Evolutionary conservation across 2,113 vertebrate species (phyloP).

Genomic region (Nothoprocta perdicaria): DNA sequence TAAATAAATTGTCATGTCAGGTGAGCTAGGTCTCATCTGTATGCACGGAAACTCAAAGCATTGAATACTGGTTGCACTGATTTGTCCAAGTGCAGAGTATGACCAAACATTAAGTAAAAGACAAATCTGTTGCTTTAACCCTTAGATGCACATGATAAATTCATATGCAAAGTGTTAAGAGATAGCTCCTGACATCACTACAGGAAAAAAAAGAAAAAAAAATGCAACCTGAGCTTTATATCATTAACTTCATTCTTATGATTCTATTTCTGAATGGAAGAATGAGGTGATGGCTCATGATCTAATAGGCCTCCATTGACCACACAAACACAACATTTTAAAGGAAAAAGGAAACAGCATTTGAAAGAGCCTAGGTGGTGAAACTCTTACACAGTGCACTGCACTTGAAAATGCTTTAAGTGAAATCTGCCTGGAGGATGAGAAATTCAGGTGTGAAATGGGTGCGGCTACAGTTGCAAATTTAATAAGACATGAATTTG

Average conservation of each 20-base stretch:
- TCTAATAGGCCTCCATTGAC: background rate
- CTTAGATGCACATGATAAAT: background rate
- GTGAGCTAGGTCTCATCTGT: background rate
- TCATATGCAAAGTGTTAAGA: background rate
- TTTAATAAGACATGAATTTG: slow-evolving; percentile 69
- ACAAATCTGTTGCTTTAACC: background rate
- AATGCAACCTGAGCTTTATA: background rate
- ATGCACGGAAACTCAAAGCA: background rate
- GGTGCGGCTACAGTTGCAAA: slow-evolving; percentile 73
- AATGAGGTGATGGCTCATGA: background rate
- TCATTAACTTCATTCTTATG: background rate
- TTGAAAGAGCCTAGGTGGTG: slow-evolving; percentile 35
- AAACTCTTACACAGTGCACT: background rate
- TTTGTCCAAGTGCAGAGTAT: background rate
- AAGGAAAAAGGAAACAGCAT: slow-evolving; percentile 21
- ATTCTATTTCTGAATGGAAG: background rate
- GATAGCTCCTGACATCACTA: slow-evolving; percentile 7
- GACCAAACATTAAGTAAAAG: background rate
- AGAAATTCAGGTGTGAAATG: slow-evolving; percentile 77
- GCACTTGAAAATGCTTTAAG: background rate
- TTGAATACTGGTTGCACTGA: background rate
- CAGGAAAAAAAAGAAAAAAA: background rate
- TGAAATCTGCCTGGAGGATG: slow-evolving; percentile 68
- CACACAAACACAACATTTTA: background rate
- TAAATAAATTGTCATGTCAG: background rate